Base-by-base conservation (phyloP, 2,113 vertebrate species). In the Tichodroma muraria region DNA sequence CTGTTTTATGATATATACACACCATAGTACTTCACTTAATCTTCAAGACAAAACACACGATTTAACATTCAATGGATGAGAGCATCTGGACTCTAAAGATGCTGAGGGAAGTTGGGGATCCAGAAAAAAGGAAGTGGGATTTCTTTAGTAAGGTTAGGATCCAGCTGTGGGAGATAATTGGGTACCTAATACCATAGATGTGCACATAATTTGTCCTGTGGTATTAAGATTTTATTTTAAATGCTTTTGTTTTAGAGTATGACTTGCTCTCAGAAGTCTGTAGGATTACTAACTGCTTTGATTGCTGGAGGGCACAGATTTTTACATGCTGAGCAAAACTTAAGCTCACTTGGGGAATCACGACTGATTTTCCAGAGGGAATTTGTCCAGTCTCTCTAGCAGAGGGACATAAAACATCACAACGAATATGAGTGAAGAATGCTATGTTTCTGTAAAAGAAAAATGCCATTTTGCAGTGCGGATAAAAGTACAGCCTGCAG, bases 101-200 rank as follows among this genome's bases (percentile, higher is more conserved):
- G 3, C 16, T 66, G 80, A 81, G 24, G 21, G 35, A 92, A 75
- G 56, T 44, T n/a, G 24, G 13, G 24, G 47, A 88, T 24, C 6
- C 47, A 86, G 59, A 83, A 70, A 66, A 91, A 64, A 65, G 6
- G 24, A 91, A 64, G 28, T 73, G 4, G 8, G 19, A 73, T 83
- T 95, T 91, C 54, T 91, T 88, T 82, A 77, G 81, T 52, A 63
- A 83, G 82, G 76, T 80, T 93, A 90, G 42, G 33, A 91, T 85
- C 85, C 76, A 88, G 76, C 92, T 91, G 94, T 2, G 82, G 77
- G 54, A 88, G 92, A 93, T 95, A 96, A 96, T 96, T 96, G 80
- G 16, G 33, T 94, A 42, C 59, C 68, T 94, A 83, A 91, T 93
- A 63, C 52, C 35, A 47, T 71, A 91, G 90, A 85, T 73, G 85